Conservation (phyloP, 2,888 invertebrate species). For the Chydorus sphaericus region DNA sequence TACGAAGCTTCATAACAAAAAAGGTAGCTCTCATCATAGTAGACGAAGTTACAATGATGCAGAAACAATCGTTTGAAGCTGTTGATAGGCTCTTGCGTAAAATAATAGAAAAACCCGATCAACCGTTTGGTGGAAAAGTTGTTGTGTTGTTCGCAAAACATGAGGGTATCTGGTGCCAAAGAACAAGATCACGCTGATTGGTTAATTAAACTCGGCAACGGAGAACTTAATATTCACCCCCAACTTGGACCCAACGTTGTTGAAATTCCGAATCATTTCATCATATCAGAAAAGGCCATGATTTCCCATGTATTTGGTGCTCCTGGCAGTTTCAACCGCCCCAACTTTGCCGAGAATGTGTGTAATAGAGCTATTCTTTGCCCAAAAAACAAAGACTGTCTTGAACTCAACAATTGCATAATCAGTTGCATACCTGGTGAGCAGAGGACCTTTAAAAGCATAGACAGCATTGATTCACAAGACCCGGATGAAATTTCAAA, state of each 20-base stretch:
- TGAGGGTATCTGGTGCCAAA: no score
- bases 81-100: no score
- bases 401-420: not conserved
- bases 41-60: no score
- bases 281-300: not conserved
- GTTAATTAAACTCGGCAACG: not conserved
- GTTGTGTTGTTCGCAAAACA: no score
- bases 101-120: no score
- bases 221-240: not conserved
- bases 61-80: no score
- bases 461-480: constrained; percentile 13
- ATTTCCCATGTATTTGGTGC: not conserved
- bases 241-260: not conserved
- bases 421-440: not conserved
- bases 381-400: not conserved
- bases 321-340: not conserved
- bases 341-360: not conserved
- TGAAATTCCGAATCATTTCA: not conserved
- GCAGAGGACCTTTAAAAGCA: constrained; percentile 16
- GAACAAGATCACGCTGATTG: no score
- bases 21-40: no score
- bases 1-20: no score
- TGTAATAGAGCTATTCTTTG: not conserved
- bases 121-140: no score
- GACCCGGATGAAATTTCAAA: constrained; percentile 9